These are phyloP conservation scores for Pocota personata DNA, from an alignment of 2,888 invertebrate species.

Conservation along the genomic window DNA sequence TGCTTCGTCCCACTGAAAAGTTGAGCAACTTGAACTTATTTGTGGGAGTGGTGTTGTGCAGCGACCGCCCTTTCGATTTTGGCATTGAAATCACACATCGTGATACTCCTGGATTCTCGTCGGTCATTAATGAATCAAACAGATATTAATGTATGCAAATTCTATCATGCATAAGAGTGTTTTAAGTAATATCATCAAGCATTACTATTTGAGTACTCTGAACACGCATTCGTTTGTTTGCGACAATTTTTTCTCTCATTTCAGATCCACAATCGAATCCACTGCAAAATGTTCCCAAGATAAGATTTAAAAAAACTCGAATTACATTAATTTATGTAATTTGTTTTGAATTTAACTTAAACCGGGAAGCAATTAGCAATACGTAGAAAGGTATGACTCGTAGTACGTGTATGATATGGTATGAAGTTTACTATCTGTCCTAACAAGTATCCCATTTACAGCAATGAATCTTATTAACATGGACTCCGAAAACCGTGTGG, in stretches of 20 bases:
- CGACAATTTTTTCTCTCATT: slow-evolving; percentile 11
- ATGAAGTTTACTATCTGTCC: neutral
- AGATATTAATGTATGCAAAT: too few species aligned
- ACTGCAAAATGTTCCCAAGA: slow-evolving; percentile 63
- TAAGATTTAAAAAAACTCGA: slow-evolving; percentile 62
- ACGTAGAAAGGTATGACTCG: slow-evolving; percentile 65
- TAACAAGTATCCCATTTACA: slow-evolving; percentile 71
- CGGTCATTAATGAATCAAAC: too few species aligned
- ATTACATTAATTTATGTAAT: slow-evolving; percentile 70
- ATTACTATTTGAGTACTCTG: too few species aligned
- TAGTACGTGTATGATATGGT: slow-evolving; percentile 49
- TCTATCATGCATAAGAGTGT: too few species aligned
- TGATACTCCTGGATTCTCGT: too few species aligned
- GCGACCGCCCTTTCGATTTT: too few species aligned
- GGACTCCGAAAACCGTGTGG: slow-evolving; percentile 99
- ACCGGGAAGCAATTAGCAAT: slow-evolving; percentile 45
- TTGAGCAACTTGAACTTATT: too few species aligned
- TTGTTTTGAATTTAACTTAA: slow-evolving; percentile 45
- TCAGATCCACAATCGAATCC: slow-evolving; percentile 50
- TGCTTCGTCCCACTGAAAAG: too few species aligned
- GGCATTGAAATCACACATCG: too few species aligned
- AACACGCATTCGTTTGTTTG: too few species aligned
- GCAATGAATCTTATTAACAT: slow-evolving; percentile 95
- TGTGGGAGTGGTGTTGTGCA: too few species aligned
- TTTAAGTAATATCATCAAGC: too few species aligned